Conservation (phyloP, 2,797 vertebrate genomes). For the Lerista edwardsae region DNA sequence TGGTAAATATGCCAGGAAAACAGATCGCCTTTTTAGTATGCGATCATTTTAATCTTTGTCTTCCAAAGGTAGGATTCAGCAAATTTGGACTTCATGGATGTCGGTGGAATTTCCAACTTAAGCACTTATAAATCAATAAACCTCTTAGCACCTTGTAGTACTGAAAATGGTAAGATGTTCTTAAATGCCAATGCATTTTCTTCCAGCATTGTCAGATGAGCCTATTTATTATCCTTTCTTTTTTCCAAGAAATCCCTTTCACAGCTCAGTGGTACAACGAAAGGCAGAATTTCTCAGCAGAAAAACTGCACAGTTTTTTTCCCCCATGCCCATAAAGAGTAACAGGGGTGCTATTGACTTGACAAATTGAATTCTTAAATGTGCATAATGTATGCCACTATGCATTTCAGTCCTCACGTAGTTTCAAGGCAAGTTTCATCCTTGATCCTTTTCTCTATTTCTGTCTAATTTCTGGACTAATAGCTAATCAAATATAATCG, state of each 20-base stretch:
- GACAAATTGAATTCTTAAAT: constrained; percentile 2
- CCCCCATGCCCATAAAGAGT: not conserved
- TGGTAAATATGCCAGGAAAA: not conserved
- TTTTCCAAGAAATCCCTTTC: constrained; percentile 1
- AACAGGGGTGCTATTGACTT: not conserved
- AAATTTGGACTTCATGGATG: not conserved
- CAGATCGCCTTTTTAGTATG: not conserved
- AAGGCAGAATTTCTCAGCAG: constrained; percentile 10
- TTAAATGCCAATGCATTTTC: constrained; percentile 21
- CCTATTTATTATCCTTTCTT: constrained; percentile 16
- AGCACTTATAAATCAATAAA: constrained; percentile 25
- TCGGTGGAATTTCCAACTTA: constrained; percentile 19
- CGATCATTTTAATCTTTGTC: constrained; percentile 21
- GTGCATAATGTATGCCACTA: not conserved
- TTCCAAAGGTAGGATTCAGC: constrained; percentile 15
- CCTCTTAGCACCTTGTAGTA: not conserved
- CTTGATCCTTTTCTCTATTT: constrained; percentile 6
- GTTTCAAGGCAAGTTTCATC: not conserved
- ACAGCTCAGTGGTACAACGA: not conserved
- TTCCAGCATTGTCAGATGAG: constrained; percentile 11
- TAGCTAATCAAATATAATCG: constrained; percentile 12
- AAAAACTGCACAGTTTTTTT: not conserved
- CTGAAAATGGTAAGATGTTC: not conserved
- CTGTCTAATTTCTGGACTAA: not conserved
- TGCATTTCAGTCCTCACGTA: not conserved